Evolutionary conservation across 2,888 invertebrate species (phyloP).

Genomic region (Drosophila testacea): DNA sequence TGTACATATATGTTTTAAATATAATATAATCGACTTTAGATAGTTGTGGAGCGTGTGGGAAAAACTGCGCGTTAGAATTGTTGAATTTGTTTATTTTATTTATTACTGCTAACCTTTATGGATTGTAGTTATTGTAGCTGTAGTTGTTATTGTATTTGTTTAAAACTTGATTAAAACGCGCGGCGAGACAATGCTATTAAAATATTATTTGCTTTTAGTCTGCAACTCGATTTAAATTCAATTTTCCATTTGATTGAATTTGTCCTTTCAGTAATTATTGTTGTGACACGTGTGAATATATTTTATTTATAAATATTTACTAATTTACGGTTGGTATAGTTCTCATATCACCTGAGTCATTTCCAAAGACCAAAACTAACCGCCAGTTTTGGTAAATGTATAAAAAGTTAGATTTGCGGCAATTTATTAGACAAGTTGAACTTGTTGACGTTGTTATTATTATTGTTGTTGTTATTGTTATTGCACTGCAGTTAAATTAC

Average conservation of each 20-base stretch:
- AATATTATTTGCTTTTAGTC: not conserved
- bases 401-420: constrained; percentile 9
- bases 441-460: constrained; percentile 1
- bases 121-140: constrained; percentile 28
- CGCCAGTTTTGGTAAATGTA: constrained; percentile 26
- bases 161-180: constrained; percentile 48
- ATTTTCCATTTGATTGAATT: constrained; percentile 24
- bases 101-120: constrained; percentile 58
- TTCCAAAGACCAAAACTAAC: constrained; percentile 7
- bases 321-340: not conserved
- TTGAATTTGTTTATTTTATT: constrained; percentile 49
- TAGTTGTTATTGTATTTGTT: constrained; percentile 10
- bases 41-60: constrained; percentile 25
- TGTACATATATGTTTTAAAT: not conserved
- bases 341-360: constrained; percentile 20
- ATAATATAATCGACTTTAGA: constrained; percentile 12
- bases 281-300: constrained; percentile 3
- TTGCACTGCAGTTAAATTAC: constrained; percentile 26
- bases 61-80: constrained; percentile 67
- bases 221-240: constrained; percentile 13
- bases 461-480: constrained; percentile 13
- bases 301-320: not conserved
- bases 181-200: constrained; percentile 25
- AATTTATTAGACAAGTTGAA: constrained; percentile 17
- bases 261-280: not conserved